Base-by-base conservation (phyloP, 2,888 invertebrate genomes). In the Malthinus flaveolus region DNA sequence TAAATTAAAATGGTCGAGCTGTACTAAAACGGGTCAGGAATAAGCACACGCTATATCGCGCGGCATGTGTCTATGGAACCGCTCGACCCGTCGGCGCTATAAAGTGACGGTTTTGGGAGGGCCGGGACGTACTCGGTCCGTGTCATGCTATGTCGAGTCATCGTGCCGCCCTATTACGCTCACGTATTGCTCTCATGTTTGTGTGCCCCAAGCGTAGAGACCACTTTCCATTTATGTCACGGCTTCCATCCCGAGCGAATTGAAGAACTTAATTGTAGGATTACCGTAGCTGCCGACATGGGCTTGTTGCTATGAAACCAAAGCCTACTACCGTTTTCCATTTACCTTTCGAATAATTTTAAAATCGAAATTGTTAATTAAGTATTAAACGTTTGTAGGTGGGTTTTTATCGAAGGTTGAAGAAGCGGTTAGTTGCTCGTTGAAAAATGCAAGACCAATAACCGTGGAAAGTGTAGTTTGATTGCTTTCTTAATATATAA, bases 121-220 rank as follows among this genome's bases (percentile, higher is more conserved):
- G 59, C 31, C 46, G 54, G 54, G 59, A 50, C 50, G 54, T 46
- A 51, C 53, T 50, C 59, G 54, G 54, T 49, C 49, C 54, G 54
- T 55, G 59, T 59, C 59, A 59, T 59, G 54, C 59, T 54, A 59
- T 59, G 59, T 59, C 59, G 59, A 59, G 59, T 59, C 59, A 59
- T 59, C 59, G 54, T 59, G 59, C 59, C 59, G 59, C 59, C 59
- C 59, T 59, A 59, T 59, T 59, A 59, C 59, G 54, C 59, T 59
- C 59, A 59, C 59, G 59, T 55, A 54, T 55, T 50, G 54, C 59
- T 59, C 58, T 58, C 58, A 49, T 58, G 59, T 44, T 54, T 55
- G 54, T 55, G 34, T 59, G 59, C 59, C 59, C 59, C 54, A 48
- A 59, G 59, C 59, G 52, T 59, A 49, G 54, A 54, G 59, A 50